phyloP scores from a whole-genome alignment of 2,113 vertebrate species.

The Oryzias javanicus region DNA sequence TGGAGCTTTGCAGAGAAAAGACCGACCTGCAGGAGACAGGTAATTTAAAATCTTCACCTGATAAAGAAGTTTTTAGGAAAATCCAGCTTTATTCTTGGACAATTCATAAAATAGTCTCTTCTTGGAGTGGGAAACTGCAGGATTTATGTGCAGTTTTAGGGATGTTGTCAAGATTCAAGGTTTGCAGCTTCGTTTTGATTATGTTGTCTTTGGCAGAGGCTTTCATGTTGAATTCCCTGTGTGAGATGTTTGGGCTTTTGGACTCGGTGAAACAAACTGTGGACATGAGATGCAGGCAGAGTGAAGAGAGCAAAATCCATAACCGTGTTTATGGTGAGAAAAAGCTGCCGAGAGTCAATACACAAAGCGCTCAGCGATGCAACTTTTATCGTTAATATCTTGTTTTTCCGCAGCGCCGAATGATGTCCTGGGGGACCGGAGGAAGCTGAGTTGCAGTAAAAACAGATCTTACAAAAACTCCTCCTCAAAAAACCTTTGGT shows the following conservation, averaged over 20 bases:
- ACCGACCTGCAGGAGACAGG: slow-evolving; percentile 85
- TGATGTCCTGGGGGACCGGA: slow-evolving; percentile 30
- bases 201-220: slow-evolving; percentile 55
- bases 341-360: slow-evolving; percentile 1
- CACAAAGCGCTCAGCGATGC: not conserved
- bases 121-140: too few species aligned
- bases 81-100: too few species aligned
- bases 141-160: too few species aligned
- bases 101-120: too few species aligned
- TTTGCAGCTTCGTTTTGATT: not conserved
- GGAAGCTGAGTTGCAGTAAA: slow-evolving; percentile 35
- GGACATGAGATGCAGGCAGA: slow-evolving; percentile 44
- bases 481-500: slow-evolving; percentile 33
- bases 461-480: slow-evolving; percentile 13
- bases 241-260: slow-evolving; percentile 71
- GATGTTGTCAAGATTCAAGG: not conserved
- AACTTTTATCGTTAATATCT: not conserved
- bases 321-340: slow-evolving; percentile 48
- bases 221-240: slow-evolving; percentile 62
- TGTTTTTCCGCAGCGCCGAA: slow-evolving; percentile 36
- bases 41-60: slow-evolving; percentile 40
- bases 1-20: slow-evolving; percentile 83
- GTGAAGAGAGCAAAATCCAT: slow-evolving; percentile 36
- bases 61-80: not conserved
- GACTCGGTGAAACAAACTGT: slow-evolving; percentile 66